Conservation (phyloP, 1,140 invertebrate genomes). For the Pemphigus obesinymphae region DNA sequence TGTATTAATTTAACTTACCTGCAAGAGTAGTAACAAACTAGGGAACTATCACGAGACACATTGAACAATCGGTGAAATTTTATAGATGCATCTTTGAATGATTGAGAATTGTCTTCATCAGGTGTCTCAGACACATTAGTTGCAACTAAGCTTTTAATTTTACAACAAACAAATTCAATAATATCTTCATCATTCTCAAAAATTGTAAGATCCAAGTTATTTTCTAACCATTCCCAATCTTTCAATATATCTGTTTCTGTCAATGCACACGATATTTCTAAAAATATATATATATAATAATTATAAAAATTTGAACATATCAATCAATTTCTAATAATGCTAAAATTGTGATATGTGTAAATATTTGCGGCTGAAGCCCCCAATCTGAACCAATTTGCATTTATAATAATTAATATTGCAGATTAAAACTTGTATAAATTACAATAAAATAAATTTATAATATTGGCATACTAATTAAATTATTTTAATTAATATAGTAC, state of each 20-base stretch:
- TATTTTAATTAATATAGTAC: not conserved
- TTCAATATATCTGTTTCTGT: conserved; percentile 79
- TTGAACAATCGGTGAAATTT: conserved; percentile 88
- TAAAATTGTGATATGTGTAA: too few species aligned
- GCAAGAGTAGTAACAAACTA: conserved; percentile 93
- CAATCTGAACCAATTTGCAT: too few species aligned
- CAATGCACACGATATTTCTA: conserved; percentile 80
- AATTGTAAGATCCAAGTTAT: conserved; percentile 77
- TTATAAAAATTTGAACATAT: too few species aligned
- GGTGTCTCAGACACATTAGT: conserved; percentile 52
- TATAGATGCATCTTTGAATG: conserved; percentile 72
- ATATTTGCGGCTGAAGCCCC: too few species aligned
- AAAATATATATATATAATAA: conserved; percentile 50
- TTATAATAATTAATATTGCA: too few species aligned
- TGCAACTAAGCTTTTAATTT: conserved; percentile 89
- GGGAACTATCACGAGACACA: conserved; percentile 87
- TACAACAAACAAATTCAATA: conserved; percentile 91
- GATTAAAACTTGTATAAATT: too few species aligned
- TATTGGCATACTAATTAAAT: too few species aligned
- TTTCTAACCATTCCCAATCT: conserved; percentile 92
- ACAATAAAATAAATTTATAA: too few species aligned
- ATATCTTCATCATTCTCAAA: conserved; percentile 93
- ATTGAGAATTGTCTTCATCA: conserved; percentile 73
- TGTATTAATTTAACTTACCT: conserved; percentile 58
- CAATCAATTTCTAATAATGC: too few species aligned